These are phyloP conservation scores for Platycercus adscitus DNA, from an alignment of 2,113 vertebrate species.

Conservation along the genomic window DNA sequence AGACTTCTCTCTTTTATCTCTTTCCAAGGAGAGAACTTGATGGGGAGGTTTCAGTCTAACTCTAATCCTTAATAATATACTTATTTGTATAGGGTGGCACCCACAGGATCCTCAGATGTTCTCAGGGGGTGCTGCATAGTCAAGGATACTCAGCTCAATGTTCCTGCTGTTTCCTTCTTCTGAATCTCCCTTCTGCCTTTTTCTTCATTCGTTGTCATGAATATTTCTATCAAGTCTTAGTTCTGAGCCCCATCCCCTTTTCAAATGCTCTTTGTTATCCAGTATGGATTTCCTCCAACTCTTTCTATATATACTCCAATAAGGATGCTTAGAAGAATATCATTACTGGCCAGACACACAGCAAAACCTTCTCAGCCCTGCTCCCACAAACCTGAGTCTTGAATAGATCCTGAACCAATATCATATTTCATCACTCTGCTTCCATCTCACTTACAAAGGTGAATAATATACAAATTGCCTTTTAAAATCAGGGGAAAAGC, in stretches of 20 bases:
- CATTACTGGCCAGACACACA: neutral
- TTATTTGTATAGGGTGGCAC: neutral
- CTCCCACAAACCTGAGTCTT: neutral
- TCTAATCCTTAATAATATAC: neutral
- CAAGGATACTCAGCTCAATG: neutral
- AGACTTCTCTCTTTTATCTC: neutral
- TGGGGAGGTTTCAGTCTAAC: neutral
- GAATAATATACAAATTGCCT: neutral
- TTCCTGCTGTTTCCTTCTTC: neutral
- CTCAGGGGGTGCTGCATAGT: neutral
- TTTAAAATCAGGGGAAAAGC: neutral
- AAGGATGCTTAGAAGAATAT: neutral
- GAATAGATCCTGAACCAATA: neutral
- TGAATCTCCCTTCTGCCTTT: neutral
- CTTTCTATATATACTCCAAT: neutral
- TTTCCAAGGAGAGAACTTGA: neutral
- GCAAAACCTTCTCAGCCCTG: neutral
- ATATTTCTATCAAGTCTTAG: neutral
- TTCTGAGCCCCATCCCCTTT: neutral
- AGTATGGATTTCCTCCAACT: neutral
- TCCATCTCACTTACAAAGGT: neutral
- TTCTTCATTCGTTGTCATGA: neutral
- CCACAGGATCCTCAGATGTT: neutral
- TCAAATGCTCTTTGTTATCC: neutral
- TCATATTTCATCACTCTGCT: neutral